Base-by-base conservation (phyloP, 2,888 invertebrate species). In the Latrodectus hesperus region DNA sequence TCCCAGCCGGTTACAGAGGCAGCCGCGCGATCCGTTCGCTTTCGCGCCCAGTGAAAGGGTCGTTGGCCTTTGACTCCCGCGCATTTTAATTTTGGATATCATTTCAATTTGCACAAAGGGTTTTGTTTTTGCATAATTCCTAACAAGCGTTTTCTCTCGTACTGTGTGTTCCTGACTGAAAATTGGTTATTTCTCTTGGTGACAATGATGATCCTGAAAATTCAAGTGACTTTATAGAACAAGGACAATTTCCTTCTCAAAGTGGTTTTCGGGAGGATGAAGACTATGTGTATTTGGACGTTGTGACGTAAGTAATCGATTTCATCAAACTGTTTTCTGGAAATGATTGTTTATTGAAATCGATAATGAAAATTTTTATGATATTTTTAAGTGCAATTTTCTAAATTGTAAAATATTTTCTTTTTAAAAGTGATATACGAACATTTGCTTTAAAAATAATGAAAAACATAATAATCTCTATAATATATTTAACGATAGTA, bases 21-120 rank as follows among this genome's bases (percentile, higher is more conserved):
- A 79, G 53, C 85, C 68, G 16, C 55, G 49, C 67, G 52, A 16
- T 64, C 73, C 73, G 52, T 22, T 65, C 38, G 38, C 51, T 52
- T 26, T 55, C 55, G 70, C 60, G 49, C 4, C 65, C 22, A 49
- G 75, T 17, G 17, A 68, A 74, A 51, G 80, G 86, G 80, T 87
- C 86, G 81, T 82, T 87, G 86, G 71, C 81, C 86, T 76, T 71
- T 79, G 17, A 9, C 70, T 49, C 38, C 60, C 71, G 17, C 26
- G 38, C 78, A 55, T 53, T 26, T 38, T 38, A 55, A 26, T 11
- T n/a, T 17, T 52, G 53, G 12, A n/a, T 73, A 11, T 51, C 16
- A 22, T 52, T 73, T 73, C 22, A 17, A 3, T n/a, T n/a, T 71
- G 38, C 49, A 71, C 16, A 26, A 55, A 26, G 1, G 16, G 17